A percentile compares a stretch with the other conserved stretches of the same genome.
Conservation (phyloP, 1,140 invertebrate genomes). For the Andricus grossulariae region DNA sequence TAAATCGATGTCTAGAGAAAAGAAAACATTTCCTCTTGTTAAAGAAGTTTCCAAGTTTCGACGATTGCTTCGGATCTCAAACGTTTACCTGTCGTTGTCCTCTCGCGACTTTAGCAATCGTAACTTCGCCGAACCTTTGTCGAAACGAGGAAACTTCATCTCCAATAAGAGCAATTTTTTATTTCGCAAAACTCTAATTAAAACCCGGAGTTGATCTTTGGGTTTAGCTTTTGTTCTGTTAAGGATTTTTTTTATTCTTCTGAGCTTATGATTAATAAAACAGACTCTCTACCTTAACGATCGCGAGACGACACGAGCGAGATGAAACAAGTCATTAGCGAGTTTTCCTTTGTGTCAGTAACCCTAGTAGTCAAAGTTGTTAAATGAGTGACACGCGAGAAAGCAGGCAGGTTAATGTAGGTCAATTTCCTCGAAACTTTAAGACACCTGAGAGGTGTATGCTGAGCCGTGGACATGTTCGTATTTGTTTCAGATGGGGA, state of each 20-base stretch:
- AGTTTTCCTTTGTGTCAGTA: conserved; percentile 8
- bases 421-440: conserved; percentile 43
- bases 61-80: neutral
- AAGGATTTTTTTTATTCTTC: neutral
- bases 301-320: conserved; percentile 28
- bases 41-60: neutral
- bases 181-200: too few species aligned
- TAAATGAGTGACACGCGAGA: conserved; percentile 51
- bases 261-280: conserved; percentile 2
- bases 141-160: neutral
- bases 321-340: conserved; percentile 1
- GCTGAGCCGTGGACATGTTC: conserved; percentile 66
- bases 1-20: neutral
- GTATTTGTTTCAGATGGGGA: conserved; percentile 83
- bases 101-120: conserved; percentile 9
- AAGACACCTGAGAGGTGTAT: conserved; percentile 46
- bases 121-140: neutral
- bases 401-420: conserved; percentile 51
- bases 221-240: too few species aligned
- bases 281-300: conserved; percentile 14
- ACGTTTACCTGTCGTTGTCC: neutral
- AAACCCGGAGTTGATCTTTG: too few species aligned
- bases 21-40: neutral
- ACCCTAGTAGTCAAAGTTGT: neutral
- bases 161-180: too few species aligned